phyloP scores from a whole-genome alignment of 2,888 invertebrate genomes.

The Heliconius aoede region DNA sequence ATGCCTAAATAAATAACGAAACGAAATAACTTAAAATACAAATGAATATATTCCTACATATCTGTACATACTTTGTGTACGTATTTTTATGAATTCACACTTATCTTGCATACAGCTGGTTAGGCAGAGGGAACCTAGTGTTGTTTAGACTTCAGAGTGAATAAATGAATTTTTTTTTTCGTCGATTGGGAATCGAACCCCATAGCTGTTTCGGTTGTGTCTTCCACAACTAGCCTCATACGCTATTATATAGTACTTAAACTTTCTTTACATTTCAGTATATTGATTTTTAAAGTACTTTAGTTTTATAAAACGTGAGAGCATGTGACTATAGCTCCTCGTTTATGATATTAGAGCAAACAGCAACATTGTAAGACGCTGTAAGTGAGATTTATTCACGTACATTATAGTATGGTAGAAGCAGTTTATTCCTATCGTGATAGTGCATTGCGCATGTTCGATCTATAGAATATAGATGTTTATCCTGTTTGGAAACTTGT shows the following conservation, averaged over 20 bases:
- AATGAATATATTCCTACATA: background rate
- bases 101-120: background rate
- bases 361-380: slow-evolving; percentile 25
- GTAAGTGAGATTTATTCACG: slow-evolving; percentile 42
- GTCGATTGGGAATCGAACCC: background rate
- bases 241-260: background rate
- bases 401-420: slow-evolving; percentile 37
- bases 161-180: background rate
- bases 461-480: background rate
- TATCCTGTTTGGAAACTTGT: background rate
- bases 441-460: slow-evolving; percentile 7
- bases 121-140: background rate
- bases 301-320: slow-evolving; percentile 16
- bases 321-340: slow-evolving; percentile 20
- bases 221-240: no score
- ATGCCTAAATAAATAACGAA: slow-evolving; percentile 19
- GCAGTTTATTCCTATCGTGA: slow-evolving; percentile 25
- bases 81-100: background rate
- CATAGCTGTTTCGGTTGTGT: background rate
- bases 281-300: background rate
- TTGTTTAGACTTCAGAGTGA: background rate
- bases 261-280: background rate
- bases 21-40: background rate
- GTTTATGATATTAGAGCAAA: slow-evolving; percentile 28
- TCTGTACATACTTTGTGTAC: background rate